A percentile compares a stretch with the other conserved stretches of the same genome.
phyloP scores from a whole-genome alignment of 2,888 invertebrate species.

The Oasisia sp. region DNA sequence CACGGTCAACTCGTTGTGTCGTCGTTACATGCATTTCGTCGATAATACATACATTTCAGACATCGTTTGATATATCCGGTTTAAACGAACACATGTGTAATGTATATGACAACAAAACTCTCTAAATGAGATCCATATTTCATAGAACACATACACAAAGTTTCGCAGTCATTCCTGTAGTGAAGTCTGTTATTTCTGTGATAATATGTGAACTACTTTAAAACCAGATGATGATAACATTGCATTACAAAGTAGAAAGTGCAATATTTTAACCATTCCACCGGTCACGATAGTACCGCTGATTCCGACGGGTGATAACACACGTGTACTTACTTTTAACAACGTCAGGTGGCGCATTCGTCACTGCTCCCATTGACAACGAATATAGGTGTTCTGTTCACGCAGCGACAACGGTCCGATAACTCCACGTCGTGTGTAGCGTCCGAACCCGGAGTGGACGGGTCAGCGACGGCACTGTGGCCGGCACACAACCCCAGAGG shows the following conservation, averaged over 20 bases:
- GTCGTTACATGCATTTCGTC: neutral
- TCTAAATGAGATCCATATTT: neutral
- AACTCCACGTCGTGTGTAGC: neutral
- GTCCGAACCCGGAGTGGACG: neutral
- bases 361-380: conserved; percentile 10
- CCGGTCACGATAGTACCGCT: neutral
- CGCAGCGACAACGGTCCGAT: neutral
- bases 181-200: neutral
- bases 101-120: neutral
- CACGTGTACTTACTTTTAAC: neutral
- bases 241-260: neutral
- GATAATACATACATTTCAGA: neutral
- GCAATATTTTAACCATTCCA: neutral
- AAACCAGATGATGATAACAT: neutral
- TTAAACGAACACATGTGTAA: too few relatives aligned
- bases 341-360: conserved; percentile 13
- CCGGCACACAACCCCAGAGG: too few relatives aligned
- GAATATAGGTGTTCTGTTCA: neutral
- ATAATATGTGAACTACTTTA: neutral
- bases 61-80: neutral
- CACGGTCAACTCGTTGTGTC: neutral
- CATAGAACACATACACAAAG: neutral
- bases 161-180: neutral
- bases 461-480: too few relatives aligned
- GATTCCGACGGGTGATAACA: neutral